Base-by-base conservation (phyloP, 2,113 vertebrate genomes). In the Lycocorax pyrrhopterus region DNA sequence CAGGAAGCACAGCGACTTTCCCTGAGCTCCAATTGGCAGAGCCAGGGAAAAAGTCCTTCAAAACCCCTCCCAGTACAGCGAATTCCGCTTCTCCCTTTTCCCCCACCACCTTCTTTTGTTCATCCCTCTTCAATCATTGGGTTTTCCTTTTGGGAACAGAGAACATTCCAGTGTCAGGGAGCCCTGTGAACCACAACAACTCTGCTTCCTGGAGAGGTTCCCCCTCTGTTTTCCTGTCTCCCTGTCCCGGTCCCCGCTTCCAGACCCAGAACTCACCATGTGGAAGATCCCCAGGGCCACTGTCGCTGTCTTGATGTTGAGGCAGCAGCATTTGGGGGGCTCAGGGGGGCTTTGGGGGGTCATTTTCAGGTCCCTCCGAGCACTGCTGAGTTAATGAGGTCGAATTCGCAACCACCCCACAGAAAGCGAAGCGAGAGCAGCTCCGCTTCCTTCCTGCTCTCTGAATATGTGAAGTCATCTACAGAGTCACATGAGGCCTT, bases 381-480 rank as follows among this genome's bases (percentile, higher is more conserved):
- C 46, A 1, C 43, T 51, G 12, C 21, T 9, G 75, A 41, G 78
- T 47, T 55, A 22, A 46, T 2, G 93, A 66, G 51, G 78, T 20
- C 1, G 33, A 43, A 33, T 39, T 53, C 10, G 51, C 75, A 59
- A 87, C 71, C 4, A 7, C 83, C 82, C 75, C 75, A 41, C 63
- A 20, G 78, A 96, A 66, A 74, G 80, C 53, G 18, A 81, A 93
- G 93, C 13, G 53, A 98, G 93, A 17, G 35, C 55, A n/a, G 91
- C 90, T 92, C 83, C 2, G 93, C 96, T 98, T 98, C 98, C 98
- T 98, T 95, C 97, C 97, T 97, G 97, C 43, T 33, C 85, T 87
- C 29, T 64, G 46, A 90, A 89, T 87, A 90, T 86, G 88, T 88
- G 67, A 96, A 96, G 94, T 95, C 96, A 96, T 96, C 92, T 93